Evolutionary conservation across 2,113 vertebrate species (phyloP), one percentile per base, ranked within the genome.

Genomic region (Labeo rohita): DNA sequence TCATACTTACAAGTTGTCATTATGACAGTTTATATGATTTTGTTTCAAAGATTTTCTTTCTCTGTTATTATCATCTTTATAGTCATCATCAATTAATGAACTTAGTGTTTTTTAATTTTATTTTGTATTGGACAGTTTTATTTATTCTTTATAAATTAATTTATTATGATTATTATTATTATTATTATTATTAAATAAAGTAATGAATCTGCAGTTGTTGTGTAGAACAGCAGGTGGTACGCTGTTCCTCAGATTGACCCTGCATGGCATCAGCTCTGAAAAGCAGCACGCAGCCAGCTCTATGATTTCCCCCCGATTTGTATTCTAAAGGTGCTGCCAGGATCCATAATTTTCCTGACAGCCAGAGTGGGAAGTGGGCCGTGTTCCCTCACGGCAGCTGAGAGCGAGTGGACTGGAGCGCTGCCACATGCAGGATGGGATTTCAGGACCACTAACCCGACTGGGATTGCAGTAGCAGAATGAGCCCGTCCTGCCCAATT

Each of bases 361-460:
- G 78, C 56, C 49, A 43, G 85, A 21, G 65, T 70, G 49, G 49
- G 61, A 43, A 23, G 47, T 36, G 28, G 47, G 61, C 18, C 15
- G 43, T 6, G 28, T 52, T 39, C 47, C n/a, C 50, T 75, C 73
- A 15, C 12, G 0, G 83, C 70, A 78, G 74, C 74, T 52, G 63
- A 50, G 47, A 56, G 63, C 54, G 39, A 13, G 18, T 75, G 45
- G 45, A 75, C 77, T 80, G 65, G 56, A 52, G 63, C 0, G 18
- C 28, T 39, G 73, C 84, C 84, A 85, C 56, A 43, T 75, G 52
- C 50, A 39, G 84, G 77, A 61, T 80, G 77, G 52, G 59, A 28
- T 70, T 79, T 85, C 76, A 28, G 65, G 65, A 73, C 16, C 65
- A 5, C 65, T 43, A 61, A 72, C 61, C 52, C 6, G 45, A 66